These are phyloP conservation scores for Achroia grisella DNA, from an alignment of 1,140 invertebrate genomes.

Conservation along the genomic window DNA sequence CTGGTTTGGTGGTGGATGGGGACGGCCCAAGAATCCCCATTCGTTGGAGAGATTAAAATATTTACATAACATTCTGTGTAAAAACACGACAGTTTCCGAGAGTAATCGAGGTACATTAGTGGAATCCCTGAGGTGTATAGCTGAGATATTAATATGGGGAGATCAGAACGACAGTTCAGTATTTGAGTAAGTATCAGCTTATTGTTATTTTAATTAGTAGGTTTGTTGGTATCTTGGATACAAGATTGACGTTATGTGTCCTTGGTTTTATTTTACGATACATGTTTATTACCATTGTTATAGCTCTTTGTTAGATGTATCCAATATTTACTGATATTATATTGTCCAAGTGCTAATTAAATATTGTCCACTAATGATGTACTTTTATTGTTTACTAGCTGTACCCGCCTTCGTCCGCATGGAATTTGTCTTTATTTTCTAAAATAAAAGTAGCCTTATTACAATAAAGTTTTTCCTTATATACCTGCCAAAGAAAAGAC, in stretches of 20 bases:
- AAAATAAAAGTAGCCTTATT: no score
- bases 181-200: slow-evolving; percentile 91
- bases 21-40: slow-evolving; percentile 96
- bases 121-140: slow-evolving; percentile 96
- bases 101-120: slow-evolving; percentile 95
- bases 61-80: slow-evolving; percentile 94
- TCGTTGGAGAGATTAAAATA: slow-evolving; percentile 98
- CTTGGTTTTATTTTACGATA: neutral
- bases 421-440: no score
- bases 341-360: no score
- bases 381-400: no score
- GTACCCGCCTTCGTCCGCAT: no score
- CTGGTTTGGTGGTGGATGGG: slow-evolving; percentile 90
- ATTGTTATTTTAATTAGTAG: neutral
- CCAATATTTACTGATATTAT: no score
- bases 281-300: no score
- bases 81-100: slow-evolving; percentile 98
- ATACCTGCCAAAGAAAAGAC: no score
- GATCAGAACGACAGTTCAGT: slow-evolving; percentile 99
- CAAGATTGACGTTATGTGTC: neutral
- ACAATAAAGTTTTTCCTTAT: no score
- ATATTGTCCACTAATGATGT: no score
- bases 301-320: no score
- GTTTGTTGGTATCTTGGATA: neutral
- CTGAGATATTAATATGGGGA: slow-evolving; percentile 99